Evolutionary conservation across 2,888 invertebrate genomes (phyloP), one percentile per base, ranked within the genome.

Genomic region (Ochropacha duplaris): DNA sequence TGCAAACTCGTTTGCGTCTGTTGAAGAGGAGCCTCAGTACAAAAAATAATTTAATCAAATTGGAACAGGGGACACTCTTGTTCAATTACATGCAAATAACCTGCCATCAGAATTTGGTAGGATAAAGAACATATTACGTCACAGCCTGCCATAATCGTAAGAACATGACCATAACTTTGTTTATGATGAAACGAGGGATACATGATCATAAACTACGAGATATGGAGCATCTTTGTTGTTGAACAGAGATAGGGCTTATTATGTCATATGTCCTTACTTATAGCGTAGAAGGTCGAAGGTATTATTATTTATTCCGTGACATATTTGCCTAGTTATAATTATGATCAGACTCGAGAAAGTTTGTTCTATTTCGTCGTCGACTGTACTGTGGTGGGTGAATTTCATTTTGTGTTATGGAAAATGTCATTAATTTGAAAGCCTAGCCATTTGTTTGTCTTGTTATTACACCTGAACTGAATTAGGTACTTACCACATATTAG

Each of bases 61-160:
- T 57, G 62, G 61, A 66, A 70, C 59, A 67, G 60, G 60, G 62
- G 63, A 57, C 65, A 63, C 61, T 63, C 62, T 58, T 55, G 56
- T 68, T 64, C 71, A 74, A 74, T 78, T 75, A 71, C 62, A 80
- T 76, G 76, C 73, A 76, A 79, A 78, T 76, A 65, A 62, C 69
- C 57, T 61, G 60, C 65, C 69, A 61, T 61, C 22, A 55, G 59
- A n/a, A 59, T 51, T 57, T 19, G 36, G 49, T 36, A 39, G 55
- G 22, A 12, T 22, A 52, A 31, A 19, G 16, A 4, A 28, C 28
- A 51, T 51, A 28, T 11, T 26, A 51, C 28, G 16, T 44, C 50
- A 31, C 28, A 34, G 4, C 12, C 31, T 11, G 11, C 19, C 28
- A 39, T 51, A 49, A 50, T 36, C 51, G 49, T 51, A 51, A 51